Evolutionary conservation across 2,888 invertebrate species (phyloP), one percentile per base, ranked within the genome.

Genomic region (Dimorphilus gyrociliatus): DNA sequence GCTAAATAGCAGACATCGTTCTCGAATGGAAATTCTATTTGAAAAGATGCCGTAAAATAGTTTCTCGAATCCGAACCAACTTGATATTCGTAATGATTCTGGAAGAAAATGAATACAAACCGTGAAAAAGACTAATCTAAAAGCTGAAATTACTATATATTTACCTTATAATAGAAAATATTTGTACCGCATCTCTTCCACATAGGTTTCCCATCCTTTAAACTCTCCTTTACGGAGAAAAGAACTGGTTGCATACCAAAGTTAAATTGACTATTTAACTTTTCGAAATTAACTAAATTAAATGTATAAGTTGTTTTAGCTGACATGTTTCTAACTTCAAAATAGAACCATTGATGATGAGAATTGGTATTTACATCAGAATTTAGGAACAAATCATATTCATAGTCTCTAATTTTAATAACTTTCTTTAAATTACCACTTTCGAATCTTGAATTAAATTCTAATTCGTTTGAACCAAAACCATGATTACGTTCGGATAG

Each of bases 301-400:
- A 84, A 82, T 24, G 74, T 70, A 56, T 84, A 84, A 0, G 73
- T 68, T 3, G 69, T 66, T 33, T 70, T 69, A 31, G 74, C 70
- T 32, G 69, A 63, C 75, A 80, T 81, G 56, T 78, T 76, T 39
- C 64, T 60, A n/a, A 84, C 75, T 64, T 81, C 76, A 53, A 84
- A 84, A 64, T 84, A 85, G 63, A 84, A 84, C 84, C 84, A 84
- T 51, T 82, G 81, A 53, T 77, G 77, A 40, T 81, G 75, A 35
- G 55, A 51, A 15, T 68, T 69, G 2, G 79, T 76, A 63, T 81
- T 81, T 25, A 81, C 74, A 54, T 84, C 84, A 1, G 82, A 78
- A 60, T 74, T 76, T 37, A 84, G 62, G 36, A 81, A 73, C 38
- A 85, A 65, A 54, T 84, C 81, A 57, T 84, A 84, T 51, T 82